Evolutionary conservation across 2,888 invertebrate genomes (phyloP).

Genomic region (Hirtodrosophila duncani): DNA sequence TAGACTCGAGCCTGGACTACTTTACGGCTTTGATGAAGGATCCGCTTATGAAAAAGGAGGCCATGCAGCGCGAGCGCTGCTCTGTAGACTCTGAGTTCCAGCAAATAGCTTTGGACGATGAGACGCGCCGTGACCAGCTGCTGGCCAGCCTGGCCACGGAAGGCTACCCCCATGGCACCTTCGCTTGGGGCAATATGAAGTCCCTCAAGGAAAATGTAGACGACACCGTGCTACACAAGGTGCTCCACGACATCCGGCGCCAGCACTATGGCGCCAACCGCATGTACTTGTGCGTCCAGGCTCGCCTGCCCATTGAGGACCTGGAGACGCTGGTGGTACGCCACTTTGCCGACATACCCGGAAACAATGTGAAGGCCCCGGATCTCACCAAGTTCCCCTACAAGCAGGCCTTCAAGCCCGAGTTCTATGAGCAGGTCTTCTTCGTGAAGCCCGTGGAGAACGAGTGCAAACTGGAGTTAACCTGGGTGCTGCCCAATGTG

Average conservation of each 20-base stretch:
- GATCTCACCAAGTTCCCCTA: conserved; percentile 80
- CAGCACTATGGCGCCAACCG: conserved; percentile 91
- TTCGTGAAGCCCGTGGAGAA: conserved; percentile 88
- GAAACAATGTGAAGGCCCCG: conserved; percentile 82
- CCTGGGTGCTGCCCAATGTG: conserved; percentile 76
- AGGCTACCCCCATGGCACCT: conserved; percentile 86
- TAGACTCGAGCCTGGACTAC: conserved; percentile 86
- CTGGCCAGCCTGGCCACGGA: conserved; percentile 84
- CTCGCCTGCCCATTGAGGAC: conserved; percentile 78
- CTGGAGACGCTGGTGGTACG: conserved; percentile 76
- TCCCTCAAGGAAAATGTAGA: conserved; percentile 84
- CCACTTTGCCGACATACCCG: conserved; percentile 85
- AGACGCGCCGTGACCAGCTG: conserved; percentile 87
- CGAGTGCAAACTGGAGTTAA: conserved; percentile 82
- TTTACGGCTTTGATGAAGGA: conserved; percentile 93
- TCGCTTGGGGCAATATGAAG: conserved; percentile 90
- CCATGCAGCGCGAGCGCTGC: conserved; percentile 91
- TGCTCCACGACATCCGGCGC: conserved; percentile 86
- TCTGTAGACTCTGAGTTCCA: conserved; percentile 95
- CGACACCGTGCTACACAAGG: conserved; percentile 84
- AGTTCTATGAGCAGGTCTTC: conserved; percentile 79
- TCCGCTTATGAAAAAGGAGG: conserved; percentile 90
- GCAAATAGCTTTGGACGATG: conserved; percentile 87
- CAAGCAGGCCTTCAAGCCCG: conserved; percentile 66
- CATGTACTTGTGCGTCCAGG: conserved; percentile 92